These are phyloP conservation scores for Macrotrachela quadricornifera DNA, from an alignment of 1,140 invertebrate genomes.

Conservation along the genomic window DNA sequence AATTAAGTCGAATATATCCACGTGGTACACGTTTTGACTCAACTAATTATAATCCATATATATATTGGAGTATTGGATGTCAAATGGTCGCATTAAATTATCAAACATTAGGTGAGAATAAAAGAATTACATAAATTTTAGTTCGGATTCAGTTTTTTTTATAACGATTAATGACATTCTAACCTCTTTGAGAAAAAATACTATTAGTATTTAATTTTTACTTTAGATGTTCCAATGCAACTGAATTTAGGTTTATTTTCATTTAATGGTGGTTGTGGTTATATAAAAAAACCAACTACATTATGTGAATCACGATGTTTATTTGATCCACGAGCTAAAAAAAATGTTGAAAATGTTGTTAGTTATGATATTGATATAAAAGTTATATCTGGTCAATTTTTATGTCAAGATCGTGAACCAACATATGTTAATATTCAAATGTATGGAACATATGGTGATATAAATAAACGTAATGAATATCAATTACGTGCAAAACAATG, in stretches of 20 bases:
- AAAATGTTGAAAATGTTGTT: constrained; percentile 31
- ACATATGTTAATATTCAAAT: too few species aligned
- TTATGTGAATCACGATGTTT: too few species aligned
- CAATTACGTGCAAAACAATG: too few species aligned
- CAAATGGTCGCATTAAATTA: constrained; percentile 31
- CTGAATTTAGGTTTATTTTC: constrained; percentile 99
- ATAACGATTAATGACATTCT: not conserved
- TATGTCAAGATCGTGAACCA: too few species aligned
- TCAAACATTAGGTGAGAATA: constrained; percentile 25
- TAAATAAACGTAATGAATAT: too few species aligned
- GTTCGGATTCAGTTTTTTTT: too few species aligned
- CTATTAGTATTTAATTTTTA: not conserved
- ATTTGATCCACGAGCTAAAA: constrained; percentile 31
- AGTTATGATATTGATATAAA: constrained; percentile 26
- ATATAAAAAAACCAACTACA: constrained; percentile 28
- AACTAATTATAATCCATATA: constrained; percentile 89
- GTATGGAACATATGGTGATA: too few species aligned
- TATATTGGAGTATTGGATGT: constrained; percentile 33
- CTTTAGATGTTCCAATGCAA: constrained; percentile 80
- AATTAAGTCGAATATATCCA: constrained; percentile 73
- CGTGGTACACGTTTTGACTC: constrained; percentile 93
- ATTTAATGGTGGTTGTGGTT: constrained; percentile 26
- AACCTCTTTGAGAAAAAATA: not conserved
- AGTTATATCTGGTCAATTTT: too few species aligned
- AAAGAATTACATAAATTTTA: too few species aligned